Base-by-base conservation (phyloP, 1,140 invertebrate species). In the Brachionus asplanchnoidis region DNA sequence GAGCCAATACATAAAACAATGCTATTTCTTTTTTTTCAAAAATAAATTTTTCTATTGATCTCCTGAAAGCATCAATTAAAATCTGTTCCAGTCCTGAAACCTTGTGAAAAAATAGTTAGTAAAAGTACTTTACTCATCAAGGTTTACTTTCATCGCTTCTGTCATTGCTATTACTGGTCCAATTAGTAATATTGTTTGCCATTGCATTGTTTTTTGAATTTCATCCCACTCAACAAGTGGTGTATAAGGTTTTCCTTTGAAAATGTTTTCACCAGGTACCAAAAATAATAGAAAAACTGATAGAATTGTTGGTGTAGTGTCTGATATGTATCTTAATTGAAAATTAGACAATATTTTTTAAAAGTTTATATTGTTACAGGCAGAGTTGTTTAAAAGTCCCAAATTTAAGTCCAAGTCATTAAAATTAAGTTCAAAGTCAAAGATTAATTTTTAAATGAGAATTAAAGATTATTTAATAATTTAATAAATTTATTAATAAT, bases 131-230 rank as follows among this genome's bases (percentile, higher is more conserved):
- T n/a, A 0, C 6, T 73, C 1, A 6, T 44, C n/a, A 20, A 17
- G 11, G 23, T 12, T 11, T 46, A 80, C 77, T 20, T 80, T 32
- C 4, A 80, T 17, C 1, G 50, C 77, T 20, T 80, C 77, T n/a
- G 77, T 23, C 9, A 80, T 56, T 60, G 77, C 17, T 17, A 80
- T 60, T 11, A 56, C 77, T 12, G 50, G 50, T 36, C 77, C 77
- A 11, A 80, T 40, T 42, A 80, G 60, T 60, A 80, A 65, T 14
- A 80, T 80, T n/a, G 77, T 65, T 17, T 80, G 50, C 77, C 77
- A 80, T 60, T 50, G 50, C 56, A 56, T 60, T 28, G 40, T 80
- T 80, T 80, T 8, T n/a, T 80, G 23, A 14, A 80, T 9, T n/a
- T 60, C 8, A 17, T 80, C 60, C 77, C 77, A 80, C 6, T 80